Evolutionary conservation across 2,797 vertebrate species (phyloP).

Genomic region (Enteromius unitaeniatus): DNA sequence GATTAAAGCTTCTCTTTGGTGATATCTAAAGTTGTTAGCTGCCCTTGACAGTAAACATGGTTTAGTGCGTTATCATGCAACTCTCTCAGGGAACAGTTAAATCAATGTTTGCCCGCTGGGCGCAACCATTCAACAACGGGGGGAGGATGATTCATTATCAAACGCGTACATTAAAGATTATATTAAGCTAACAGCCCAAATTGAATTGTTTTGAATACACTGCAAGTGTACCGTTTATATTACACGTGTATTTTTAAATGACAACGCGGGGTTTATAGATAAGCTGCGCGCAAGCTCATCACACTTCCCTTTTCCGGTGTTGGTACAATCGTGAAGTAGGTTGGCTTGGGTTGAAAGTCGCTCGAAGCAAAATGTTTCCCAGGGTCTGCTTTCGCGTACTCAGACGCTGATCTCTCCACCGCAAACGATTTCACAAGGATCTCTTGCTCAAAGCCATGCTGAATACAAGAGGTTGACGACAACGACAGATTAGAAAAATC

Average conservation of each 20-base stretch:
- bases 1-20: neutral
- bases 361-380: conserved; percentile 62
- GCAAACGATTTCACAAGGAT: conserved; percentile 28
- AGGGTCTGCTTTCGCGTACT: conserved; percentile 12
- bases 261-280: neutral
- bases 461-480: conserved; percentile 30
- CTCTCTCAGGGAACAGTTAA: conserved; percentile 67
- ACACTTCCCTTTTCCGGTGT: conserved; percentile 7
- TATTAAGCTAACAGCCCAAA: neutral
- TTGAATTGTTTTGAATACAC: fast-evolving
- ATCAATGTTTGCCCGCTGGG: conserved; percentile 63
- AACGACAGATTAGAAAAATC: conserved; percentile 15
- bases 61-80: conserved; percentile 58
- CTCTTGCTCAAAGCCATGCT: conserved; percentile 59
- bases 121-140: conserved; percentile 51
- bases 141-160: neutral
- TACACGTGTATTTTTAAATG: neutral
- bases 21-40: neutral
- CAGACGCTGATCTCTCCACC: conserved; percentile 19
- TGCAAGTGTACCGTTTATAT: fast-evolving
- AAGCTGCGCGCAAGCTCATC: neutral
- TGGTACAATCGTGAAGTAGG: conserved; percentile 63
- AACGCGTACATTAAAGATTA: neutral
- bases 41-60: conserved; percentile 21
- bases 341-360: conserved; percentile 60